Conservation (phyloP, 2,113 vertebrate genomes). For the Rhadina sibilatrix region DNA sequence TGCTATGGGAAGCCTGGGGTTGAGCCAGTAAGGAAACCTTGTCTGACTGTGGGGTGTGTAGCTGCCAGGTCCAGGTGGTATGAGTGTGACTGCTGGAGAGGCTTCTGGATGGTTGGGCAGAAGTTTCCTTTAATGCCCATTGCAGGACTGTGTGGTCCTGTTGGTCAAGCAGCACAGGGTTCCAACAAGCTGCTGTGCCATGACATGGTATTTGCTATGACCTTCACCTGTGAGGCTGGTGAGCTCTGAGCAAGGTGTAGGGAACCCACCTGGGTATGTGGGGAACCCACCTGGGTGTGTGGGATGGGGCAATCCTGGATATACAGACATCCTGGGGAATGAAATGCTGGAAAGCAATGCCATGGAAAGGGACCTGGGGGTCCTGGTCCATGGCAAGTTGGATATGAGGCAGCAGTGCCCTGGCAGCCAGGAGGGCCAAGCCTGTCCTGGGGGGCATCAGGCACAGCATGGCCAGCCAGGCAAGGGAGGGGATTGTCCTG, state of each 20-base stretch:
- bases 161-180: no score
- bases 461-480: fast-evolving
- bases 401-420: not conserved
- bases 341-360: fast-evolving
- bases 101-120: not conserved
- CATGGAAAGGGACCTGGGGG: not conserved
- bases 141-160: fast-evolving
- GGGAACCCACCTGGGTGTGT: fast-evolving
- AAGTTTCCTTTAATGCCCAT: not conserved
- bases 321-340: fast-evolving
- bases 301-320: no score
- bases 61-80: not conserved
- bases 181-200: not conserved
- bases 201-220: fast-evolving
- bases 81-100: not conserved
- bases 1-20: not conserved
- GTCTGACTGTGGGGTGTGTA: not conserved
- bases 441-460: not conserved
- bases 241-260: not conserved
- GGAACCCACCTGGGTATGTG: not conserved
- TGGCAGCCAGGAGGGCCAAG: not conserved
- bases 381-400: fast-evolving
- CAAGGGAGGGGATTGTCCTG: not conserved
- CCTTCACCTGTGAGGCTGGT: fast-evolving
- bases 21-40: fast-evolving